Conservation (phyloP, 2,113 vertebrate species). For the Nicator chloris region DNA sequence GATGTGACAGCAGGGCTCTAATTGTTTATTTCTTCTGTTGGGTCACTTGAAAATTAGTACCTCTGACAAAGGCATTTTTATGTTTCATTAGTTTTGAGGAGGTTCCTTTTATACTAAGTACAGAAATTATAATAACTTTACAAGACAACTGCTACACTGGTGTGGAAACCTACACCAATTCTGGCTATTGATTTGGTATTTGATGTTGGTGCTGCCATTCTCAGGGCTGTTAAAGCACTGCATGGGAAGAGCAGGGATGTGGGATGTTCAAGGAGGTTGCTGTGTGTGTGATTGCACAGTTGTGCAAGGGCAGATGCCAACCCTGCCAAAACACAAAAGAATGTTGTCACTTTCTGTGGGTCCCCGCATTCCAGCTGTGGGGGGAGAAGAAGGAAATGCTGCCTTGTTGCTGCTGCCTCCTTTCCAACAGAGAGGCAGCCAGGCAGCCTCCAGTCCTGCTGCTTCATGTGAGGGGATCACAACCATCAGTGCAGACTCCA, state of each 20-base stretch:
- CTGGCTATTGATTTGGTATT: not conserved
- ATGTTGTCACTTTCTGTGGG: not conserved
- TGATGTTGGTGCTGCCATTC: not conserved
- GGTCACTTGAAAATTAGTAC: not conserved
- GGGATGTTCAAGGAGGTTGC: not conserved
- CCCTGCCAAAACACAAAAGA: not conserved
- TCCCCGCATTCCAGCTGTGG: not conserved
- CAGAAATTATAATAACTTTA: not conserved
- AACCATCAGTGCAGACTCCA: accelerated
- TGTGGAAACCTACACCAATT: accelerated
- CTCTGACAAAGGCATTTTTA: not conserved
- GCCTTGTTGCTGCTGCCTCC: not conserved
- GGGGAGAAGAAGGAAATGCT: not conserved
- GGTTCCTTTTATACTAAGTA: not conserved
- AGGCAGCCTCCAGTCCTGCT: not conserved
- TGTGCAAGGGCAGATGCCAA: not conserved
- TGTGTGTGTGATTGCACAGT: accelerated
- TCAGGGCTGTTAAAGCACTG: accelerated
- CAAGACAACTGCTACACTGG: not conserved
- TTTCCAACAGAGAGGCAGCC: not conserved
- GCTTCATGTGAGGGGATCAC: accelerated
- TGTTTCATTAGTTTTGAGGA: not conserved
- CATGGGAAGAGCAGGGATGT: not conserved
- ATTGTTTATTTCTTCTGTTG: not conserved
- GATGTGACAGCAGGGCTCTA: not conserved